Conservation (phyloP, 2,888 invertebrate species). For the Nephrotoma guestfalica region DNA sequence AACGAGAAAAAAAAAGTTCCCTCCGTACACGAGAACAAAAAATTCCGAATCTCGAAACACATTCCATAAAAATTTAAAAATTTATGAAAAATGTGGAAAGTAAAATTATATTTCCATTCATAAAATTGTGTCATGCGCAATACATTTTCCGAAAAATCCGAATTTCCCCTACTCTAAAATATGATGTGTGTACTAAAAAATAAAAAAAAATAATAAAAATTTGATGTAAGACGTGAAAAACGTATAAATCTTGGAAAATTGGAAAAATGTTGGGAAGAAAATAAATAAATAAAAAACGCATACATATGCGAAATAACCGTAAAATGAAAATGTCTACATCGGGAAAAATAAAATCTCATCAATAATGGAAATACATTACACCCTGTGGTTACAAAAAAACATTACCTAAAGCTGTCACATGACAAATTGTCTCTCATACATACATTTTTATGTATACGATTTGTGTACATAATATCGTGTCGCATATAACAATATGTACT, state of each 20-base stretch:
- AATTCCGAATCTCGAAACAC: not conserved
- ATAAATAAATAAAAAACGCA: not conserved
- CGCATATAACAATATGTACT: not conserved
- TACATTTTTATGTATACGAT: not conserved
- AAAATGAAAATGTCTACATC: not conserved
- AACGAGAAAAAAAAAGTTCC: not conserved
- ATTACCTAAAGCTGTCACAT: not conserved
- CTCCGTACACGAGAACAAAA: not conserved
- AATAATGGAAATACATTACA: not conserved
- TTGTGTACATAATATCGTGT: not conserved
- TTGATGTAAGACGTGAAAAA: not conserved
- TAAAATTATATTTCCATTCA: not conserved
- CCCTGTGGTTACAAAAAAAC: not conserved
- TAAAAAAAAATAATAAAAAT: not conserved
- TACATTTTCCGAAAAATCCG: not conserved
- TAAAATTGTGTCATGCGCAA: not conserved
- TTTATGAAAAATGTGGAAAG: not conserved
- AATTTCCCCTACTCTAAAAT: not conserved
- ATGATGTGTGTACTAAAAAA: not conserved
- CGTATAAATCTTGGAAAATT: not conserved
- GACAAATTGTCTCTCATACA: not conserved
- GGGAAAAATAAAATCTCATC: not conserved
- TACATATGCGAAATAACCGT: not conserved
- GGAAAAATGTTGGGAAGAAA: not conserved
- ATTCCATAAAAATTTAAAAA: not conserved